Base-by-base conservation (phyloP, 2,113 vertebrate species). In the Sturnira hondurensis region DNA sequence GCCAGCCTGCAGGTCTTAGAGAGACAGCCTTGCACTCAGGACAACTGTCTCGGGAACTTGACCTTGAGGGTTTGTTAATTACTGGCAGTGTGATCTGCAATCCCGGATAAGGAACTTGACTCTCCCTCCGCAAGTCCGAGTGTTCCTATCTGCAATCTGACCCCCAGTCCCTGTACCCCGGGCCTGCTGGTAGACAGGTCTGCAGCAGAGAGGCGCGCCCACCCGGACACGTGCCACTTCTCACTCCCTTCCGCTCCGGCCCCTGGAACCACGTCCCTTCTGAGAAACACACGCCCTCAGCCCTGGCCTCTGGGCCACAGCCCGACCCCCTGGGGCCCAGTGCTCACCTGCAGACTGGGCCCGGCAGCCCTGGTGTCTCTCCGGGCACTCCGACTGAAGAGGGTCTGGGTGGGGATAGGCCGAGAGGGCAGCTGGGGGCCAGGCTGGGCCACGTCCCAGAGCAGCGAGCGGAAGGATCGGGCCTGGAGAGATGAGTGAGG, bases 391-490 rank as follows among this genome's bases (percentile, higher is more conserved):
- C 5, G 19, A n/a, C 77, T 24, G 4, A 13, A 28, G 47, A 22
- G 28, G 38, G 26, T 2, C 9, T 0, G 86, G 86, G 41, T 5
- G 6, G 58, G n/a, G 41, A 31, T 22, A 12, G 28, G 65, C 9
- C 1, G 36, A 45, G 80, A 28, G 28, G 20, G 61, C 1, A 1
- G 80, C 31, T 0, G 1, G 65, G 11, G 24, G 74, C 26, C 13
- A 0, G 1, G 31, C 4, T 0, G 6, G 58, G 68, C 24, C 80
- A 65, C 0, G 1, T 7, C 14, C 36, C 61, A 52, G 74, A 78
- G 93, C 14, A 17, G 10, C n/a, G 3, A 7, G 7, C 2, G n/a
- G 78, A 43, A 65, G 24, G 7, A 0, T 22, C 58, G 0, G n/a
- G 17, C 2, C 3, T 2, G 3, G 24, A 82, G 45, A 43, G 47